Percentiles rank a stretch among this genome's conserved stretches.
Evolutionary conservation across 1,140 invertebrate species (phyloP).

Genomic region (Brachionus plicatilis): DNA sequence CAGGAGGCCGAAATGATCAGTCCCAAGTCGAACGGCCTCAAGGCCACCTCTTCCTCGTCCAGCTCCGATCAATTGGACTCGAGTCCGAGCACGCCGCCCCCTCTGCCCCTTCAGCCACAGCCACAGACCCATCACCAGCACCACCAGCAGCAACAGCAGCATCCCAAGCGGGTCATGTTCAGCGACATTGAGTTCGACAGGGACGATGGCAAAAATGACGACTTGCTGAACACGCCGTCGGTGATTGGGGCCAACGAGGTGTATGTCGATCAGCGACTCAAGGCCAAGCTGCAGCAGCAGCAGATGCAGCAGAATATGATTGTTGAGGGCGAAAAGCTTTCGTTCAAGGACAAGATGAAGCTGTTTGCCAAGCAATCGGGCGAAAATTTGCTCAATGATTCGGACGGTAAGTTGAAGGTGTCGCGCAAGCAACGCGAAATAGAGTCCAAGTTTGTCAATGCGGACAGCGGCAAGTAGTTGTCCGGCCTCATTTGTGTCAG

Average conservation of each 20-base stretch:
- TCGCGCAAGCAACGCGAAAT: conserved; percentile 30
- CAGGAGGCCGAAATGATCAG: neutral
- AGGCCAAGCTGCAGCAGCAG: conserved; percentile 34
- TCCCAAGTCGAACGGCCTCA: neutral
- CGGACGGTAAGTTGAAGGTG: neutral
- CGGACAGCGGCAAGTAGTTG: neutral
- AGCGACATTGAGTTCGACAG: conserved; percentile 16
- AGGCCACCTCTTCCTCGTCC: neutral
- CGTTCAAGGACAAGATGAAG: conserved; percentile 39
- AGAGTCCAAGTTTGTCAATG: neutral
- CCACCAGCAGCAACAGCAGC: neutral
- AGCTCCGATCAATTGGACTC: conserved; percentile 19
- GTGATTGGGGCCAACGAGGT: conserved; percentile 56
- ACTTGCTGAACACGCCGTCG: neutral
- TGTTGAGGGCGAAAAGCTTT: conserved; percentile 32
- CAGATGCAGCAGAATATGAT: neutral
- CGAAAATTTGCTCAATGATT: conserved; percentile 10
- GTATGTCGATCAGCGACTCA: conserved; percentile 55
- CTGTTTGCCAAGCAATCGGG: conserved; percentile 39
- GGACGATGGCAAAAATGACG: conserved; percentile 25
- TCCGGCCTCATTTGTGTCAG: neutral
- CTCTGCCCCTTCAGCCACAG: neutral
- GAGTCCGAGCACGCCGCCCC: conserved; percentile 21
- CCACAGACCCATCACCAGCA: neutral
- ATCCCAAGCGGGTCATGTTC: conserved; percentile 35